Evolutionary conservation across 2,113 vertebrate species (phyloP).

Genomic region (Trematomus loennbergii): DNA sequence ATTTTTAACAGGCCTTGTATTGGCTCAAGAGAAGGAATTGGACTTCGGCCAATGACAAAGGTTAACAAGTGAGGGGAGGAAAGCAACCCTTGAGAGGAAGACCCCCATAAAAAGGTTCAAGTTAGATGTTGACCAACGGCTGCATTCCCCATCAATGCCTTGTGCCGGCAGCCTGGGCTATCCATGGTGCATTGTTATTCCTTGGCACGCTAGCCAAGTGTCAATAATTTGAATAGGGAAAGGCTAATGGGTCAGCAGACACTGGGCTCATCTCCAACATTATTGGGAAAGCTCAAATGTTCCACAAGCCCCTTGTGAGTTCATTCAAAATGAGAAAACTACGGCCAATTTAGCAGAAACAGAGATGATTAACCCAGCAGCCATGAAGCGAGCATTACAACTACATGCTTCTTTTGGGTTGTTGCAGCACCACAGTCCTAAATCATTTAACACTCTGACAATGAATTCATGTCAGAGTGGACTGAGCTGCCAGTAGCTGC

Average conservation of each 20-base stretch:
- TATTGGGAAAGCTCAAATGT: slow-evolving; percentile 23
- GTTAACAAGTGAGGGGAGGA: slow-evolving; percentile 44
- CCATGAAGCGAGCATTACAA: background rate
- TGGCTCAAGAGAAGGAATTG: slow-evolving; percentile 33
- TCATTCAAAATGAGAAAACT: slow-evolving; percentile 32
- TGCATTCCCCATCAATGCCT: slow-evolving; percentile 60
- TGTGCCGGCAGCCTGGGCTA: slow-evolving; percentile 14
- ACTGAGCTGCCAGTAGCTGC: slow-evolving; percentile 4
- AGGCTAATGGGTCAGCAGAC: slow-evolving; percentile 51
- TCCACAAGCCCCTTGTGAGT: slow-evolving; percentile 17
- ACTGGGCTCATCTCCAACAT: slow-evolving; percentile 16
- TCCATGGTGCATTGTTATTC: slow-evolving; percentile 54
- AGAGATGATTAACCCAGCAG: slow-evolving; percentile 20
- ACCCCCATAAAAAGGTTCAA: slow-evolving; percentile 49
- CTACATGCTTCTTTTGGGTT: slow-evolving; percentile 10
- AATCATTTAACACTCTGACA: slow-evolving; percentile 58
- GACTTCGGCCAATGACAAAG: slow-evolving; percentile 34
- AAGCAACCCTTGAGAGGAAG: slow-evolving; percentile 31
- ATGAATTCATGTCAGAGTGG: slow-evolving; percentile 54
- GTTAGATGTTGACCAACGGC: slow-evolving; percentile 53
- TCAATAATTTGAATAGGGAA: slow-evolving; percentile 60
- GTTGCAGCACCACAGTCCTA: slow-evolving; percentile 25
- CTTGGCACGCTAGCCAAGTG: slow-evolving; percentile 48
- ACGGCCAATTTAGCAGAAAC: background rate
- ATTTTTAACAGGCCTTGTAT: background rate